Base-by-base conservation (phyloP, 2,888 invertebrate species). In the Agrilus biguttatus region DNA sequence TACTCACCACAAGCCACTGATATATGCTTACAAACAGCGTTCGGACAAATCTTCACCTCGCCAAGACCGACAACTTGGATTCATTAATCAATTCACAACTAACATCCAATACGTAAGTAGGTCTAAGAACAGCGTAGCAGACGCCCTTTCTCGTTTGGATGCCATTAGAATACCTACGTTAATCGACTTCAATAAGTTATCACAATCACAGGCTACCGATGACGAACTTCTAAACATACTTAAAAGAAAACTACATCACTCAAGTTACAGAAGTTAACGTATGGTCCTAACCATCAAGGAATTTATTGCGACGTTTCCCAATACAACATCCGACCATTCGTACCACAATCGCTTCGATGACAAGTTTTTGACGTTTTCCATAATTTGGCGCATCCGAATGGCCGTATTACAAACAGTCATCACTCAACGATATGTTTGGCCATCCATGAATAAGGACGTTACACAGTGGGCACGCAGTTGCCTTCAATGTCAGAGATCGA, bases 401-500 rank as follows among this genome's bases (percentile, higher is more conserved):
- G 49, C 4, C 40, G 49, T 32, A 17, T 39, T 3, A 53, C 55
- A 7, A 33, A 50, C 45, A 32, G 35, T 54, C 7, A 50, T 60
- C 32, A 28, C 44, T 12, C 40, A 47, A 33, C 49, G 50, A 23
- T 58, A 51, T 36, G 48, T 54, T 2, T 59, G 57, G 56, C 57
- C 56, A 1, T 37, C 17, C 2, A 54, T 59, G 46, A 48, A 49
- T 6, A 49, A 50, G 7, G 55, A 61, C 39, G 47, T 57, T 28
- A 42, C 42, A 8, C 21, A 45, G n/a, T 62, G 60, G 57, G 48
- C 54, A 1, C 46, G 50, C 14, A 42, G 49, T 4, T 63, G 62
- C 44, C n/a, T 54, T 3, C 34, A 46, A 0, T 63, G 60, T 43
- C 63, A 64, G 43, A 43, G 47, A 13, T 37, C 51, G 4, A 62